phyloP scores from a whole-genome alignment of 2,113 vertebrate genomes.

The Megaceryle maxima region DNA sequence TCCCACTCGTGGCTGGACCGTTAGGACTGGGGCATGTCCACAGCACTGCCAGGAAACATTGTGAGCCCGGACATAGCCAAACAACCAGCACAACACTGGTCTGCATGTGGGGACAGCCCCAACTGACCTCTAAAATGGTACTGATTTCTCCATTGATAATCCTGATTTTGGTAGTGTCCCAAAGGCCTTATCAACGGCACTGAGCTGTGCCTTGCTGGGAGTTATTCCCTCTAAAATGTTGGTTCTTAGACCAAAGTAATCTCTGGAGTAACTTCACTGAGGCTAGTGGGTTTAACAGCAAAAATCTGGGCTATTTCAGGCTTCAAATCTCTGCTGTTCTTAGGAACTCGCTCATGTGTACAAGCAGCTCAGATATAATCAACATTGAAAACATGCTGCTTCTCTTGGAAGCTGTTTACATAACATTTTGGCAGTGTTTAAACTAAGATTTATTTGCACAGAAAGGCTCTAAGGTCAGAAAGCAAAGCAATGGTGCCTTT shows the following conservation, averaged over 20 bases:
- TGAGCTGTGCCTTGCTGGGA: background rate
- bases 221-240: background rate
- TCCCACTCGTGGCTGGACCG: fast-evolving
- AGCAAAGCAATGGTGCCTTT: background rate
- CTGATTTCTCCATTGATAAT: background rate
- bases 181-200: background rate
- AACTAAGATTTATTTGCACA: background rate
- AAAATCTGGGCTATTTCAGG: background rate
- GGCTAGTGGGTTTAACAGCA: background rate
- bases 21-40: background rate
- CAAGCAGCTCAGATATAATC: background rate
- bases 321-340: background rate
- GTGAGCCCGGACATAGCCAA: background rate
- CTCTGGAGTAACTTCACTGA: background rate
- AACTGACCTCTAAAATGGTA: background rate
- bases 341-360: background rate
- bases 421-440: background rate
- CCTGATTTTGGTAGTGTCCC: background rate
- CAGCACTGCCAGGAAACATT: background rate
- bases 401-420: constrained; percentile 10
- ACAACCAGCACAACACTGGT: background rate
- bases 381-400: background rate
- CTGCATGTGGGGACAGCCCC: background rate
- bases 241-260: background rate
- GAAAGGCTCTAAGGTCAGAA: background rate